Evolutionary conservation across 2,113 vertebrate genomes (phyloP), one percentile per base, ranked within the genome.

Genomic region (Capreolus pygargus): DNA sequence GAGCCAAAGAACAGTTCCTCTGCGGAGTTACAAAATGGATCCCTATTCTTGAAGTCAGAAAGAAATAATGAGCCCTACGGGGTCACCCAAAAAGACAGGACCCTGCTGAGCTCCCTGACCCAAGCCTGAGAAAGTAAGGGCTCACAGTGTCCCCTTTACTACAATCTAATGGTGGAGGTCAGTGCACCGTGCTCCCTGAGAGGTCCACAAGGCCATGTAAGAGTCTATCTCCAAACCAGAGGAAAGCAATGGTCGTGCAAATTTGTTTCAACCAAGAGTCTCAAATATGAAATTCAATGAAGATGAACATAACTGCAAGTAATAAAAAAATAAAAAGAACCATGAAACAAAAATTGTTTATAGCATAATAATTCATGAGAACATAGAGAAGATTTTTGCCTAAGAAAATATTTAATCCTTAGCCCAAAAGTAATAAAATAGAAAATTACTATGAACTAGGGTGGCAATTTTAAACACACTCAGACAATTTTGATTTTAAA

Each of bases 241-340:
- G 6, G 61, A 43, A 89, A 39, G 57, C 70, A 87, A 58, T 7
- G 45, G 86, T 25, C 47, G 3, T 33, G 39, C 17, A 70, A n/a
- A 89, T 86, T 2, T 45, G 17, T 88, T 97, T 82, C 67, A 70
- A 54, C 86, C 23, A 86, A 96, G 3, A 39, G 23, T 96, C 90
- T 97, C 94, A 96, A 61, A 94, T 43, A 43, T 43, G 45, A 95
- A 94, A 85, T 52, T 92, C 54, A 95, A 33, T 27, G 10, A 94
- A 94, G 76, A 79, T 25, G n/a, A 92, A 81, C 30, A 88, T 36
- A 93, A 60, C 64, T 85, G 30, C 30, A 93, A 50, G 7, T 86
- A 36, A 82, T n/a, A 64, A 47, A 43, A 91, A 83, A 64, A 39
- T 27, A 50, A 16, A 89, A 95, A 86, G 16, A 91, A 52, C 14